These are phyloP conservation scores for Apteryx mantelli DNA, from an alignment of 2,113 vertebrate species.

Conservation along the genomic window DNA sequence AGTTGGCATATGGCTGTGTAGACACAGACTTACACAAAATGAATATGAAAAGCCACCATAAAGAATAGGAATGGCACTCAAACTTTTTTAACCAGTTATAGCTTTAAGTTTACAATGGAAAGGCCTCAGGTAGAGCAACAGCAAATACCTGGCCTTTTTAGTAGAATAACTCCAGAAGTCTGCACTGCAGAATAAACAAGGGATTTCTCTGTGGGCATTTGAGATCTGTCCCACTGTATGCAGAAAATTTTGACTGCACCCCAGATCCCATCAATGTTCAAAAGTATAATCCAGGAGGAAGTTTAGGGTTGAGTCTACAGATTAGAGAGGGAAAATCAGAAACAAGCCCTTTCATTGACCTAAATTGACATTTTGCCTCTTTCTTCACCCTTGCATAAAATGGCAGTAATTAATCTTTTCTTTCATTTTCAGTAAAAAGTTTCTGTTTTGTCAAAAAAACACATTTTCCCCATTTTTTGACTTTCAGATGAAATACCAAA, in stretches of 20 bases:
- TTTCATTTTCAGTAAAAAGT: background rate
- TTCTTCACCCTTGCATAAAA: background rate
- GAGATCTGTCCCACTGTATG: background rate
- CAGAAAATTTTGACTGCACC: background rate
- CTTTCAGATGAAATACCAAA: background rate
- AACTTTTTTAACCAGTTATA: background rate
- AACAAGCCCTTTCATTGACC: background rate
- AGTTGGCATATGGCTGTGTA: rapidly evolving
- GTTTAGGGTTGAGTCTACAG: background rate
- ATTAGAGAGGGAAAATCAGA: background rate
- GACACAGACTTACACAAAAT: background rate
- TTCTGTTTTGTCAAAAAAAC: background rate
- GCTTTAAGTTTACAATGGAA: background rate
- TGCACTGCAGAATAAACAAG: background rate
- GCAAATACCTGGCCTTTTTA: background rate
- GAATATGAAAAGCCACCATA: background rate
- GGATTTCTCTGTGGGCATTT: background rate
- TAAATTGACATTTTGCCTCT: background rate
- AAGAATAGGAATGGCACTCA: background rate
- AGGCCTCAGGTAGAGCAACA: background rate
- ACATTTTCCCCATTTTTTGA: background rate
- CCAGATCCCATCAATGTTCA: background rate
- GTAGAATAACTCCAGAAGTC: background rate
- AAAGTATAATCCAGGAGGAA: background rate
- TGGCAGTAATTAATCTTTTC: background rate